These are phyloP conservation scores for Apostichopus japonicus DNA, from an alignment of 35 echinoderm and acorn worm genomes.

Conservation along the genomic window DNA sequence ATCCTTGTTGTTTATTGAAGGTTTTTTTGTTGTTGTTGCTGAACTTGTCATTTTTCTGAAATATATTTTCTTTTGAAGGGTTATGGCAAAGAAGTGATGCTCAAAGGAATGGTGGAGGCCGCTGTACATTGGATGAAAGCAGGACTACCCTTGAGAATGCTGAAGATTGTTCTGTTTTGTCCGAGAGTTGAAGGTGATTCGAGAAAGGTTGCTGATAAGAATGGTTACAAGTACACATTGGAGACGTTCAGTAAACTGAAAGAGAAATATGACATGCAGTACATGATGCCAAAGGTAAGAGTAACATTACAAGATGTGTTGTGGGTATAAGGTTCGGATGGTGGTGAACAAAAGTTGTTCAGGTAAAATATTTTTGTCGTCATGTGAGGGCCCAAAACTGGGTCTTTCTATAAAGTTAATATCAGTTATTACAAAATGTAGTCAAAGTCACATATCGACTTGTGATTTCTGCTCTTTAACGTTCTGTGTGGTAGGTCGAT, in stretches of 20 bases:
- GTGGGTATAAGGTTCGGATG: not conserved
- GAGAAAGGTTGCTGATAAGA: not conserved
- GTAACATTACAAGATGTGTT: too few species aligned
- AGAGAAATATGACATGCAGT: slow-evolving; percentile 81
- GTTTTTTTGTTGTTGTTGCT: too few species aligned
- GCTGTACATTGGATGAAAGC: slow-evolving; percentile 98
- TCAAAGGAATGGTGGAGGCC: slow-evolving; percentile 82
- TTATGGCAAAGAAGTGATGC: slow-evolving; percentile 66
- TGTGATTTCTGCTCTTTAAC: too few species aligned
- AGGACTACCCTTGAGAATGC: slow-evolving; percentile 80
- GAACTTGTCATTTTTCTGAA: not conserved
- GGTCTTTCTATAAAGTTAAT: not conserved
- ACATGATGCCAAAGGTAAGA: slow-evolving; percentile 86
- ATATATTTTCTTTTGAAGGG: slow-evolving; percentile 56
- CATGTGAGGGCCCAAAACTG: not conserved
- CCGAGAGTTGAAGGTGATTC: slow-evolving; percentile 41
- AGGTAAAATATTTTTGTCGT: too few species aligned
- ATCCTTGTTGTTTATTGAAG: too few species aligned
- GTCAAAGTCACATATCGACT: too few species aligned
- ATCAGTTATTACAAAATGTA: too few species aligned
- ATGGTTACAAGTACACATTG: slow-evolving; percentile 34
- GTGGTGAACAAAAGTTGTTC: not conserved
- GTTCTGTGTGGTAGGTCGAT: too few species aligned
- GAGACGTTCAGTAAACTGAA: slow-evolving; percentile 75
- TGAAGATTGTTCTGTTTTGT: slow-evolving; percentile 91